phyloP scores from a whole-genome alignment of 2,888 invertebrate genomes.

The Synergus gifuensis region DNA sequence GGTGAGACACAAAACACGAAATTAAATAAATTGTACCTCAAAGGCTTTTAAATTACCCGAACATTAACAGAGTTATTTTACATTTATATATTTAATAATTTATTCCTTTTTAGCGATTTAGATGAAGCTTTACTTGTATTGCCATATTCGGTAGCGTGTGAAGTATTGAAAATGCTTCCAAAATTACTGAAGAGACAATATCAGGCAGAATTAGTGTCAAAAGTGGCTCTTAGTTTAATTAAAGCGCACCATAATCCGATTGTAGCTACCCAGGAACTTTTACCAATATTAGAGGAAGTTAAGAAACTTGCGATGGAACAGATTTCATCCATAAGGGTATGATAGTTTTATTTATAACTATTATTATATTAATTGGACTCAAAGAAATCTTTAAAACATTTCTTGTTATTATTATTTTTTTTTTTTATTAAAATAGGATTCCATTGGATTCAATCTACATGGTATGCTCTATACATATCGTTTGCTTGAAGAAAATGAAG shows the following conservation, averaged over 20 bases:
- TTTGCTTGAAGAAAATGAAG: conserved; percentile 86
- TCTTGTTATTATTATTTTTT: conserved; percentile 21
- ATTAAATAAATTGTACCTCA: background rate
- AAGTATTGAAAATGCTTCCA: conserved; percentile 87
- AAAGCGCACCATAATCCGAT: conserved; percentile 89
- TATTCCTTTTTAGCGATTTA: conserved; percentile 85
- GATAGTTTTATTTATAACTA: conserved; percentile 49
- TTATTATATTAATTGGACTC: background rate
- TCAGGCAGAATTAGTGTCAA: conserved; percentile 87
- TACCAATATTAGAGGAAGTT: conserved; percentile 84
- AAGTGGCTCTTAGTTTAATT: conserved; percentile 88
- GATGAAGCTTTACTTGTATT: conserved; percentile 93
- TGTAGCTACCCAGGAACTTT: conserved; percentile 84
- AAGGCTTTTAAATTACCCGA: conserved; percentile 6
- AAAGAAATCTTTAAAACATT: background rate
- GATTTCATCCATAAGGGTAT: conserved; percentile 83
- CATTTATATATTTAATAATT: conserved; percentile 15
- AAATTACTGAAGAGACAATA: conserved; percentile 83
- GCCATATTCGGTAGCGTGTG: conserved; percentile 90
- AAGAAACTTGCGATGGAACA: conserved; percentile 81
- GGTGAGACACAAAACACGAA: conserved; percentile 78
- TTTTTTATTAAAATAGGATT: conserved; percentile 80
- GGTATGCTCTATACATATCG: conserved; percentile 88
- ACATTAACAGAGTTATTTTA: background rate
- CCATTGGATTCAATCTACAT: conserved; percentile 91